Percentiles rank a stretch among this genome's conserved stretches.
Conservation (phyloP, 1,140 invertebrate genomes). For the Heliconius hewitsoni region DNA sequence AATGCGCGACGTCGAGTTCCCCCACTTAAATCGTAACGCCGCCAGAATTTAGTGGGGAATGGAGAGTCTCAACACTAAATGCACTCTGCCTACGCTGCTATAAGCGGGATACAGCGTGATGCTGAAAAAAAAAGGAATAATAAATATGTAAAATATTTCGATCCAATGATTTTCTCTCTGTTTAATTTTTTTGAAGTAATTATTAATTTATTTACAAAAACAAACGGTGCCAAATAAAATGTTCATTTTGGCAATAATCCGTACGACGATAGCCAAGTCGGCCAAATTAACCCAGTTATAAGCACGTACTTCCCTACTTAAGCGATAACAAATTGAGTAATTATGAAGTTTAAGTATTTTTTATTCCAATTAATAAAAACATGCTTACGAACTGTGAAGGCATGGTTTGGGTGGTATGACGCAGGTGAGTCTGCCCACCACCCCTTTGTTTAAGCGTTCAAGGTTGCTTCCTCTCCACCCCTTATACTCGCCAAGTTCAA, state of each 20-base stretch:
- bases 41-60: no score
- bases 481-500: constrained; percentile 44
- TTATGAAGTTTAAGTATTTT: background rate
- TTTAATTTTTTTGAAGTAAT: background rate
- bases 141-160: no score
- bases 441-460: constrained; percentile 45
- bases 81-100: no score
- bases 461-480: constrained; percentile 40
- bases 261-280: constrained; percentile 3
- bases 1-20: no score
- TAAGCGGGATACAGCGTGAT: no score
- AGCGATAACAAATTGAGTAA: background rate
- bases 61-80: no score
- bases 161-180: no score
- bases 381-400: constrained; percentile 17
- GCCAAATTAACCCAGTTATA: constrained; percentile 9
- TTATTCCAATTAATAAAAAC: constrained; percentile 12
- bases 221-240: background rate
- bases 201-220: background rate
- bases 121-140: no score
- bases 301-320: background rate
- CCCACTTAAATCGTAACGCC: no score
- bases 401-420: constrained; percentile 24
- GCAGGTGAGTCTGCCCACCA: constrained; percentile 21
- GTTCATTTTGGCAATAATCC: background rate